Evolutionary conservation across 2,113 vertebrate genomes (phyloP).

Genomic region (Emydocephalus ijimae): DNA sequence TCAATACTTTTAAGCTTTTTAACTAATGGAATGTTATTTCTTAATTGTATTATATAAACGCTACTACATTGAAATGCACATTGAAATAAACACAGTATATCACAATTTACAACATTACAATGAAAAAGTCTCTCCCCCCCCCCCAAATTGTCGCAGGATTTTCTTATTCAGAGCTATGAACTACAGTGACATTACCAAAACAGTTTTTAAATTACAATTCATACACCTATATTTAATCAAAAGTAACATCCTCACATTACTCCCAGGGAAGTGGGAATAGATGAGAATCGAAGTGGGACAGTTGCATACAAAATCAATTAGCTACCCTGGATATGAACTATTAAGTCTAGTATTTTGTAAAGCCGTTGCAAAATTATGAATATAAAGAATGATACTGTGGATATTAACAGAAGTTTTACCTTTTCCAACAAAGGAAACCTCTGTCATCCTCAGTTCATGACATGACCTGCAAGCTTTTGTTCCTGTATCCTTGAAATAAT

Average conservation of each 20-base stretch:
- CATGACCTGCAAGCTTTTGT: background rate
- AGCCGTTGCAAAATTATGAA: background rate
- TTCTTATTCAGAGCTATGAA: background rate
- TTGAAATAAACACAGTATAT: background rate
- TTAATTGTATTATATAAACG: background rate
- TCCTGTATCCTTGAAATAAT: background rate
- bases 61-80: background rate
- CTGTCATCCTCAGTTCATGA: background rate
- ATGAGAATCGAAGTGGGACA: background rate
- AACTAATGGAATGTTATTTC: background rate
- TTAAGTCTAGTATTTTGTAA: background rate
- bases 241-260: background rate
- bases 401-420: background rate
- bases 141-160: background rate
- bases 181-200: background rate
- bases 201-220: background rate
- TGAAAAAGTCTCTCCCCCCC: background rate
- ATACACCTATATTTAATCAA: background rate
- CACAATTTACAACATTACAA: background rate
- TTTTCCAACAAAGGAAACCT: background rate
- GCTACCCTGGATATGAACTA: background rate
- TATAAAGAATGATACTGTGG: background rate
- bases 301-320: background rate
- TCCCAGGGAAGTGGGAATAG: background rate
- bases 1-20: background rate